Evolutionary conservation across 2,113 vertebrate genomes (phyloP), one percentile per base, ranked within the genome.

Genomic region (Nicator chloris): DNA sequence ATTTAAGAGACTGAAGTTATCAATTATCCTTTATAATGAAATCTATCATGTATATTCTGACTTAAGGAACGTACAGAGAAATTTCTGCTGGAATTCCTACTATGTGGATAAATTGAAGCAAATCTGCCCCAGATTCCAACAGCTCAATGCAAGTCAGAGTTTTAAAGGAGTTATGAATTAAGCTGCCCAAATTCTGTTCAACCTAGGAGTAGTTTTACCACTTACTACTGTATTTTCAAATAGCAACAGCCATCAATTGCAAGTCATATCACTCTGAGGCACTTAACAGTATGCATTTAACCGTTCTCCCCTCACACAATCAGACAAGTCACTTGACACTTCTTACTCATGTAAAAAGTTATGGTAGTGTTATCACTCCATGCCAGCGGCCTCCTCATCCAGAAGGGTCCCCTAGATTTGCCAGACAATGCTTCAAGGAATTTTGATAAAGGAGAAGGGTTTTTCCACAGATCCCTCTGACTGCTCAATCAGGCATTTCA

Each of bases 281-380:
- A 69, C 42, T 76, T 42, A 42, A n/a, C 1, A 17, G 19, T 6
- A 45, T 12, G 15, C 39, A 66, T 13, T 21, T 19, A 61, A 56
- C 30, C 47, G 16, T 37, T 59, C 15, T 76, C 15, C 39, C 33
- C 30, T 61, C 60, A 57, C 24, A 56, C 17, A 71, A 61, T 45
- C 45, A 69, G 53, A 37, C 10, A 53, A 61, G 39, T 57, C 54
- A 35, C 18, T 72, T 10, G 3, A 37, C 0, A 0, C 40, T 76
- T 79, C 50, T 45, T 35, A 72, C 28, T 53, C 35, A 69, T 0
- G 5, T 8, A 69, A 15, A 37, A 85, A 69, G 42, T 50, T 54
- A 71, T 8, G 4, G 12, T 1, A 42, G 49, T 30, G 12, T 14
- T 76, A 57, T 16, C 40, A 64, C 11, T 60, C 45, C 37, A 33